Evolutionary conservation across 2,797 vertebrate species (phyloP).

Genomic region (Margarornis squamiger): DNA sequence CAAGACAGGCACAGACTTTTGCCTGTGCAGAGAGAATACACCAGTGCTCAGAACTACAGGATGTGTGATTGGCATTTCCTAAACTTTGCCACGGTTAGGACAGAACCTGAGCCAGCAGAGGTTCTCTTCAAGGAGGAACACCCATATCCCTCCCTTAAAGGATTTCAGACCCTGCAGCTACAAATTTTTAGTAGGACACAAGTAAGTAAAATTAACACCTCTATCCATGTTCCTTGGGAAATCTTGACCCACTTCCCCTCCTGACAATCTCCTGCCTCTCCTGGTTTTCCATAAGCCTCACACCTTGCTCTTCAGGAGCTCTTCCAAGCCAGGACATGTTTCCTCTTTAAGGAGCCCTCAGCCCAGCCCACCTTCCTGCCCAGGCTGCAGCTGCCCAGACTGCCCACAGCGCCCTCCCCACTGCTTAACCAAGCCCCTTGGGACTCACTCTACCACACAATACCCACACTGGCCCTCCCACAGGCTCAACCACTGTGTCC

Average conservation of each 20-base stretch:
- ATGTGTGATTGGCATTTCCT: neutral
- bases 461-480: neutral
- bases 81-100: neutral
- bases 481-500: neutral
- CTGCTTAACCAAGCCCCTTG: neutral
- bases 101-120: neutral
- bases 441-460: accelerated
- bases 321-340: neutral
- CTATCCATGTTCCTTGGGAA: neutral
- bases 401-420: neutral
- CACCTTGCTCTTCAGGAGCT: neutral
- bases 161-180: neutral
- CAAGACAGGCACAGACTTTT: neutral
- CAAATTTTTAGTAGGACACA: neutral
- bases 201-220: neutral
- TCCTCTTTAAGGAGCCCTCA: neutral
- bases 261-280: neutral
- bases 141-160: neutral
- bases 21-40: neutral
- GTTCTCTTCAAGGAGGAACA: neutral
- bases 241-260: neutral
- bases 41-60: neutral
- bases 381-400: neutral
- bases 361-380: neutral
- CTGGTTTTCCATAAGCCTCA: neutral